Percentiles rank a stretch among this genome's conserved stretches.
Evolutionary conservation across 2,113 vertebrate genomes (phyloP).

Genomic region (Lagopus leucura): DNA sequence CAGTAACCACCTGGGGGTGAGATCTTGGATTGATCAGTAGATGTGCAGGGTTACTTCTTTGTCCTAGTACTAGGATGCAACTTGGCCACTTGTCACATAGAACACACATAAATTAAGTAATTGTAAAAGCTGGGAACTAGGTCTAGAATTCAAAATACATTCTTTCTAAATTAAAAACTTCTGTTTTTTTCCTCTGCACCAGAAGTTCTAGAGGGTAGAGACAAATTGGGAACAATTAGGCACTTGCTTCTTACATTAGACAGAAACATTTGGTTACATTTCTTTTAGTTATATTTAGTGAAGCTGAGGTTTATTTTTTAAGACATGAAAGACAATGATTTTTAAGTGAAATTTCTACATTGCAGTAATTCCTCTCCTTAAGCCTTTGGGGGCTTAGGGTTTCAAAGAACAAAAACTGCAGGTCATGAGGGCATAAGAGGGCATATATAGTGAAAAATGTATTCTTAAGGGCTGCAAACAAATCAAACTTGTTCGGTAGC

Average conservation of each 20-base stretch:
- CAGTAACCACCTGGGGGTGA: background rate
- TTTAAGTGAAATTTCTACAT: background rate
- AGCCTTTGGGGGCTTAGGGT: background rate
- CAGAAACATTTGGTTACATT: background rate
- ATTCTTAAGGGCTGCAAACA: background rate
- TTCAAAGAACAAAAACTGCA: constrained; percentile 40
- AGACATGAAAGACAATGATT: background rate
- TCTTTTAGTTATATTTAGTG: background rate
- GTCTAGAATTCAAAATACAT: background rate
- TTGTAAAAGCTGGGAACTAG: background rate
- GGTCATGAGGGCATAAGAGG: background rate
- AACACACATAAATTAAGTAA: background rate
- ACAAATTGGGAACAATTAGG: background rate
- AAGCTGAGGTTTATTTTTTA: background rate
- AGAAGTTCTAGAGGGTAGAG: background rate
- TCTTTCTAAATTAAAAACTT: background rate
- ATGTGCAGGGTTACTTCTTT: background rate
- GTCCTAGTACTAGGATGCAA: background rate
- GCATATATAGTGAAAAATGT: background rate
- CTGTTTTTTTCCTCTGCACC: fast-evolving
- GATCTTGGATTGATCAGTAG: background rate
- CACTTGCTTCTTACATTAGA: background rate
- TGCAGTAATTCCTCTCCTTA: background rate
- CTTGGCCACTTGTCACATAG: background rate
- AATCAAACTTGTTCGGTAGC: background rate